A percentile compares a stretch with the other conserved stretches of the same genome.
These are phyloP conservation scores for Bothrops jararaca DNA, from an alignment of 2,113 vertebrate genomes.

Conservation along the genomic window DNA sequence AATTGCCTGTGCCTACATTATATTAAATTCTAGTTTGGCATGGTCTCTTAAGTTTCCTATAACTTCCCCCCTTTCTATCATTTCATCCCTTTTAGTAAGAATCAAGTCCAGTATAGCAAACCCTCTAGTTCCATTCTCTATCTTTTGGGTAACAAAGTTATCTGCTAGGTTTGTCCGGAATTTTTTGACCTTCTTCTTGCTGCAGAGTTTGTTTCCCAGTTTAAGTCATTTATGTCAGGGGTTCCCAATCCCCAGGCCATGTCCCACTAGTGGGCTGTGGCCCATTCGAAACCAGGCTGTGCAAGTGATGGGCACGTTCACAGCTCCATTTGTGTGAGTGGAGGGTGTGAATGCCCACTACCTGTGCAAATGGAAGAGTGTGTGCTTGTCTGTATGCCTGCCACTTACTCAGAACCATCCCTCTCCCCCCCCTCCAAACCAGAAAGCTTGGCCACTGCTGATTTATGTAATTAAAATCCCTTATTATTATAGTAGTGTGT, in stretches of 20 bases:
- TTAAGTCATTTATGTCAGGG: background rate
- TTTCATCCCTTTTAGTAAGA: background rate
- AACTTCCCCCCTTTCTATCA: background rate
- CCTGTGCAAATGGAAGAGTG: background rate
- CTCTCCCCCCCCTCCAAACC: background rate
- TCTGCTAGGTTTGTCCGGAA: background rate
- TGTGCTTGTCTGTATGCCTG: background rate
- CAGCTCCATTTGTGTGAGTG: background rate
- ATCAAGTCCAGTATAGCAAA: background rate
- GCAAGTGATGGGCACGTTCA: background rate
- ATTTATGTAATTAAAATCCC: background rate
- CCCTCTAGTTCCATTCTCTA: background rate
- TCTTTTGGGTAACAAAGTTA: background rate
- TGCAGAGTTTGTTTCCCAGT: background rate
- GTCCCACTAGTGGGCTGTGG: background rate
- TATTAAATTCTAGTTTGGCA: too few relatives aligned
- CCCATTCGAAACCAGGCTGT: background rate
- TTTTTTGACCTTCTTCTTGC: background rate
- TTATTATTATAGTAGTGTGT: background rate
- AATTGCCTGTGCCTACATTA: too few relatives aligned
- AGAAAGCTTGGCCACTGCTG: background rate
- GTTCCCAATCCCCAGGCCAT: background rate
- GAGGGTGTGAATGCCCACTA: background rate
- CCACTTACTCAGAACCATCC: background rate
- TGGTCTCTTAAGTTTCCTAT: background rate